Evolutionary conservation across 2,888 invertebrate species (phyloP), one percentile per base, ranked within the genome.

Genomic region (Timema podura): DNA sequence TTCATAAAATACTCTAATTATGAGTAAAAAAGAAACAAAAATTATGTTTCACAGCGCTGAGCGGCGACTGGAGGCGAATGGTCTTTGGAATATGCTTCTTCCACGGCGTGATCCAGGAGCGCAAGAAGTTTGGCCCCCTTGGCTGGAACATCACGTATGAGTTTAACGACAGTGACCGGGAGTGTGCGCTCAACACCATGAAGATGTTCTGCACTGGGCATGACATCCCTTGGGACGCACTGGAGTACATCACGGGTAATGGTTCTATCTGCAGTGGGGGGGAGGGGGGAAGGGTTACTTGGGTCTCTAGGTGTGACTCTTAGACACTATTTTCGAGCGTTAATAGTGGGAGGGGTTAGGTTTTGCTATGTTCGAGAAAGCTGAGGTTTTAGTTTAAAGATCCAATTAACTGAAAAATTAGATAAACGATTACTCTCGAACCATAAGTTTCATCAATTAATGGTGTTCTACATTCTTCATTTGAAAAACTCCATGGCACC

Each of bases 81-180:
- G 81, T 93, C 6, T 92, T 92, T 77, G 92, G 92, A 0, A 80
- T 92, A 61, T 95, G 95, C 79, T 93, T 96, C 86, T 97, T 97
- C 80, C 96, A 97, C 81, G 95, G 93, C 0, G 87, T 96, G 46
- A 88, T 96, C n/a, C 91, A 95, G 79, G 96, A 96, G 79, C 85
- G 97, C 61, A 90, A 93, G 75, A 96, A 95, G 79, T 96, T 95
- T 79, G 96, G 96, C 0, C 91, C 96, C 0, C 76, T 84, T 3
- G 96, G 96, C 0, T 96, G 96, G 95, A 96, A 96, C 80, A 95
- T 95, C 72, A 86, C 90, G 0, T 97, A 97, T 78, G 95, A 95
- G 78, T 97, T 96, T 80, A 96, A 92, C 79, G 94, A 95, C 78
- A 95, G 92, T 76, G 96, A 97, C 80, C 86, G 96, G 54, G 91